Base-by-base conservation (phyloP, 1,140 invertebrate genomes). In the Globodera ellingtonae region DNA sequence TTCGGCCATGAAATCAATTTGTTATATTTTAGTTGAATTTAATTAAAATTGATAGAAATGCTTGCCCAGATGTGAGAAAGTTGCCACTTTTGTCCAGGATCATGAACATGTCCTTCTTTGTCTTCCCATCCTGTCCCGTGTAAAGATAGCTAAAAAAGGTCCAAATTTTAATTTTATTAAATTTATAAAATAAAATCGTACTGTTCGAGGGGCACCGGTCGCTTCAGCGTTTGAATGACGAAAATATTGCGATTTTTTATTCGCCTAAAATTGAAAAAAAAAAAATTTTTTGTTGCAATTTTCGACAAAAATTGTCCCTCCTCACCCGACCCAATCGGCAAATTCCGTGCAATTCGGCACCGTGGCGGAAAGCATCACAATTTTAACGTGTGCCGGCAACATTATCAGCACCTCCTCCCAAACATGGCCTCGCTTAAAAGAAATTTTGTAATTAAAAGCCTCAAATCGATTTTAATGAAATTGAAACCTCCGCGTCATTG, bases 381-480 rank as follows among this genome's bases (percentile, higher is more conserved):
- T 96, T 83, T 93, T 95, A 3, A 99, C 95, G 89, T 96, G 94
- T 18, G 93, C 92, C 0, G 97, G 97, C 62, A 99, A 90, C 88
- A 99, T 92, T 85, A 99, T 99, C 0, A 99, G 91, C 2, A 97
- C 95, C 91, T 99, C 97, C 91, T 99, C 98, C 97, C 98, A 99
- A 1, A 99, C 97, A 86, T 99, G 96, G 21, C 98, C 98, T 84
- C 98, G 91, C 92, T 24, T 24, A 24, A 24, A 24, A 24, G 24
- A 24, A 24, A 24, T 24, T 24, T 24, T 24, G 24, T 24, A 24
- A 24, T 24, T 24, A 24, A 24, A 24, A 24, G 24, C 0, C 24
- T 24, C 24, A 24, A 24, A 24, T 24, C 24, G 24, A 24, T 1
- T 35, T 35, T 13, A 50, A 79, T 79, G 9, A 78, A 78, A 24